Evolutionary conservation across 2,888 invertebrate species (phyloP).

Genomic region (Xestia ashworthii): DNA sequence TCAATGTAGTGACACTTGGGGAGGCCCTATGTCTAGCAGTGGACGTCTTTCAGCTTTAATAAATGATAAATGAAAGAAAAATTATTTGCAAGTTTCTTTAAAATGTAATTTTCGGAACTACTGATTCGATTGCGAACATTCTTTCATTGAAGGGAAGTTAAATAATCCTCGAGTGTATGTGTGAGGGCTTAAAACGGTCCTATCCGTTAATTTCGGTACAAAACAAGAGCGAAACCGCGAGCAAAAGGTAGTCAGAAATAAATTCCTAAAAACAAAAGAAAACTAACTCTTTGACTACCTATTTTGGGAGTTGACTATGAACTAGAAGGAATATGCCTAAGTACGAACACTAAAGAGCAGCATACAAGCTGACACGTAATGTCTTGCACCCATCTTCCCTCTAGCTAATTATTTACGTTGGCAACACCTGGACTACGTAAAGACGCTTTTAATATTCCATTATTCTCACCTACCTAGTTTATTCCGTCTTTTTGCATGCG

Average conservation of each 20-base stretch:
- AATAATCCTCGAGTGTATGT: no score
- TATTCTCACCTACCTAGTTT: slow-evolving; percentile 23
- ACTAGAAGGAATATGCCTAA: background rate
- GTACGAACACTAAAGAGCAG: background rate
- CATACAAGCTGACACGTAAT: slow-evolving; percentile 22
- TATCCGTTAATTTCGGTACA: no score
- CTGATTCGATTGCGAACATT: no score
- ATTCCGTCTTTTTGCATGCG: slow-evolving; percentile 5
- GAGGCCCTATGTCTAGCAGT: no score
- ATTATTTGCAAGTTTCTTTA: no score
- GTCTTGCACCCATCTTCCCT: slow-evolving; percentile 26
- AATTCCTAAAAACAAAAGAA: background rate
- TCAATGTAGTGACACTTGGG: no score
- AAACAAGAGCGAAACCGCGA: no score
- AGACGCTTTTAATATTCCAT: slow-evolving; percentile 55
- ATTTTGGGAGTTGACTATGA: background rate
- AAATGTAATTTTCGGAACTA: no score
- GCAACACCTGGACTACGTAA: slow-evolving; percentile 46
- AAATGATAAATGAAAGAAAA: no score
- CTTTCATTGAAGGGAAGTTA: no score
- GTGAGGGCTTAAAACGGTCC: no score
- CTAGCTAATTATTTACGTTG: slow-evolving; percentile 49
- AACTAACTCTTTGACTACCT: background rate
- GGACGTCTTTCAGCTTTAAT: no score
- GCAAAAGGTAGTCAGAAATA: background rate